Base-by-base conservation (phyloP, 2,888 invertebrate species). In the Automeris io region DNA sequence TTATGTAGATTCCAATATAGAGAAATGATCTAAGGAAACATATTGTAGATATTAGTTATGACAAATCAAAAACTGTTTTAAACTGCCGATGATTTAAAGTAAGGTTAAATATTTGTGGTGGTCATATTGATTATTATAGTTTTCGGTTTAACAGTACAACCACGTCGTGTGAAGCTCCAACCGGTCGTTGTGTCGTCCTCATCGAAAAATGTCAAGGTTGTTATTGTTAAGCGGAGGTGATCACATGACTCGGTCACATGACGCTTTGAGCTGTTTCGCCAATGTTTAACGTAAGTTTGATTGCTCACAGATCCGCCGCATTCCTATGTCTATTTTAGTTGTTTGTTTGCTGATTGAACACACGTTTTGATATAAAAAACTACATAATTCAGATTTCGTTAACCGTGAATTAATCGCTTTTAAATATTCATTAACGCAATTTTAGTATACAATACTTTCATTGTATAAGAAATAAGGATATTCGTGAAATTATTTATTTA, bases 131-230 rank as follows among this genome's bases (percentile, higher is more conserved):
- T n/a, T n/a, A n/a, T n/a, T n/a, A n/a, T n/a, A n/a, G n/a, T 29
- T 16, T 42, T 43, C 41, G 48, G 42, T 43, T 45, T 33, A 41
- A 41, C 46, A 46, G 51, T 54, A 49, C 44, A 39, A 46, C 37
- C 40, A 37, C 37, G 47, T 42, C 47, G 49, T 49, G 40, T 41
- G 52, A 61, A 63, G 61, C 61, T 61, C 44, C 41, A 43, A 61
- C 65, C 61, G 62, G 66, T 63, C 55, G 46, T 23, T 35, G 47
- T 45, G 42, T 54, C 66, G 66, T 65, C 66, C 66, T 65, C 65
- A 58, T 53, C 53, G 54, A 54, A 51, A 65, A 67, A 67, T 67
- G 66, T 67, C 66, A 67, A 67, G 66, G 66, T 53, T 66, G 52
- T 40, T 47, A 62, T 67, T 65, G 66, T 65, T 60, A 42, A 39